Percentiles rank a stretch among this genome's conserved stretches.
These are phyloP conservation scores for Temnothorax rugatulus DNA, from an alignment of 2,888 invertebrate species.

Conservation along the genomic window DNA sequence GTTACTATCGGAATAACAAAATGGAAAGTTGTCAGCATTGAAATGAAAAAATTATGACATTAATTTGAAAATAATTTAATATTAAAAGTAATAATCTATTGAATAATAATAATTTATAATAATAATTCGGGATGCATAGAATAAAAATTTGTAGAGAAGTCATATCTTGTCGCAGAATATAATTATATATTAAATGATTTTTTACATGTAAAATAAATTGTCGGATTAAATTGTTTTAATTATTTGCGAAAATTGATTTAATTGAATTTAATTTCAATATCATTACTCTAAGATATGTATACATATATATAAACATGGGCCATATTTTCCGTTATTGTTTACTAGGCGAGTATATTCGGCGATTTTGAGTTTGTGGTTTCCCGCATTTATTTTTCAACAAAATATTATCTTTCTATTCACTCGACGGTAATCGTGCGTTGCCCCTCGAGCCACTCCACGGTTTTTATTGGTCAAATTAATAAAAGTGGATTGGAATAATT, in stretches of 20 bases:
- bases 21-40: neutral
- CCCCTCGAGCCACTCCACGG: neutral
- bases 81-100: neutral
- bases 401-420: neutral
- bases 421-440: neutral
- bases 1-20: neutral
- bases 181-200: neutral
- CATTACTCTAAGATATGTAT: neutral
- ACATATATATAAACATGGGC: neutral
- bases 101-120: conserved; percentile 6
- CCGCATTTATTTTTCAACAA: conserved; percentile 7
- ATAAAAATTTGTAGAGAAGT: neutral
- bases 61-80: conserved; percentile 12
- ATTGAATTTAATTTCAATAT: neutral
- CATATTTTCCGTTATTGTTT: neutral
- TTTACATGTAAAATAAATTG: neutral
- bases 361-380: conserved; percentile 30
- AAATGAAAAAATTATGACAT: neutral
- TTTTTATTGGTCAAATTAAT: conserved; percentile 11
- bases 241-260: neutral
- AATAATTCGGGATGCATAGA: neutral
- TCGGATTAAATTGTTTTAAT: neutral
- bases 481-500: conserved; percentile 1
- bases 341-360: neutral
- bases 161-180: too few relatives aligned